These are phyloP conservation scores for Rhogogaster chlorosoma DNA, from an alignment of 2,888 invertebrate genomes.

Conservation along the genomic window DNA sequence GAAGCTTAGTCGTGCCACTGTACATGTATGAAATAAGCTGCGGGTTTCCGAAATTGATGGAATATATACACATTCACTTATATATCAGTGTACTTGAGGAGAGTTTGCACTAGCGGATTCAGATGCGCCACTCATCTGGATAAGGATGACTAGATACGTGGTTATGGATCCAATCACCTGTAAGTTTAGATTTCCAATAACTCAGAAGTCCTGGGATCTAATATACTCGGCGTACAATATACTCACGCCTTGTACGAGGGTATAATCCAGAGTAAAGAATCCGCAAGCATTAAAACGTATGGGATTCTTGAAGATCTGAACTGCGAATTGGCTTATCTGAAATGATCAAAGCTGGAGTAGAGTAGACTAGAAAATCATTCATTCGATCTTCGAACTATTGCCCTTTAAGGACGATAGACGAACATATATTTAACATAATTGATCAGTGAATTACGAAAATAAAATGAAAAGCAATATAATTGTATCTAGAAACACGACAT, in stretches of 20 bases:
- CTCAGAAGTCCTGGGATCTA: not conserved
- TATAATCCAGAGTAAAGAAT: conserved; percentile 55
- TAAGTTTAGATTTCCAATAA: conserved; percentile 12
- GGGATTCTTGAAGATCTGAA: conserved; percentile 61
- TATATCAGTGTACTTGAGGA: not conserved
- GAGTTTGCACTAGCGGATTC: not conserved
- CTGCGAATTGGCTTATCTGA: conserved; percentile 54
- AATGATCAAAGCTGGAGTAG: not conserved
- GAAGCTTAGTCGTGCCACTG: not conserved
- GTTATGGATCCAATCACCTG: conserved; percentile 53
- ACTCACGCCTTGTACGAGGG: conserved; percentile 55
- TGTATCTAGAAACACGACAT: too few relatives aligned
- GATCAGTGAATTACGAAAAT: not conserved
- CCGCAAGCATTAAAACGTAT: conserved; percentile 58
- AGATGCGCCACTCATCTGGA: conserved; percentile 50
- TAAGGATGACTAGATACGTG: conserved; percentile 58
- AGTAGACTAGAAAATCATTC: not conserved
- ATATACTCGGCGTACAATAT: not conserved
- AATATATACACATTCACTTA: not conserved
- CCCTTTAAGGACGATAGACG: not conserved
- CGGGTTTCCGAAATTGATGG: not conserved
- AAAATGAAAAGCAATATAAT: too few relatives aligned
- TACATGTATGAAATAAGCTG: not conserved
- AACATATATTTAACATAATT: not conserved
- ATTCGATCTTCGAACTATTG: not conserved